Conservation (phyloP, 2,797 vertebrate genomes). For the Scyliorhinus canicula region DNA sequence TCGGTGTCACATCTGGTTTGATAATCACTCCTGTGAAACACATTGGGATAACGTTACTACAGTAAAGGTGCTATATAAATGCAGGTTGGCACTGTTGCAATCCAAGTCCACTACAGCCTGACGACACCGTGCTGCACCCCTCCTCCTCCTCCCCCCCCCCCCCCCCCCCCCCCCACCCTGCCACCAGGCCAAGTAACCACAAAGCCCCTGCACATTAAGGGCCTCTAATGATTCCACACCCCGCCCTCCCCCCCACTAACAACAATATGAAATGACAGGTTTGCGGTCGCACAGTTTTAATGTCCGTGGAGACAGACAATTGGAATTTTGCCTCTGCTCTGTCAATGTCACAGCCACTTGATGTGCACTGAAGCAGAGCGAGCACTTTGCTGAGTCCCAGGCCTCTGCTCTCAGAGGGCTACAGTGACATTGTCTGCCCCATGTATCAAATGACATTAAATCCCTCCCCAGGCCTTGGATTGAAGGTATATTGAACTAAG, state of each 20-base stretch:
- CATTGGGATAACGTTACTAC: neutral
- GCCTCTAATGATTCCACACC: neutral
- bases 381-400: neutral
- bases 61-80: neutral
- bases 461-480: neutral
- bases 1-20: neutral
- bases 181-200: neutral
- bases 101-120: neutral
- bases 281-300: neutral
- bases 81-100: neutral
- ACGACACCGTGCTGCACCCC: no score
- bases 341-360: neutral
- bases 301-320: neutral
- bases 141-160: no score
- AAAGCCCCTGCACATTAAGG: neutral
- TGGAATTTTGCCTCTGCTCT: constrained; percentile 6
- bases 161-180: fast-evolving
- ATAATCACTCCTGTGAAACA: neutral
- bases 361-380: neutral
- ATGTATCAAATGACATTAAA: neutral
- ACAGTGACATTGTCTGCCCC: neutral
- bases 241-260: neutral
- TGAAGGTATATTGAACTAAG: neutral
- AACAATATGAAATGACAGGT: neutral
- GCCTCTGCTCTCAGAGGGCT: neutral